Percentiles rank a stretch among this genome's conserved stretches.
phyloP scores from a whole-genome alignment of 2,797 vertebrate species.

The Urocyon cinereoargenteus region DNA sequence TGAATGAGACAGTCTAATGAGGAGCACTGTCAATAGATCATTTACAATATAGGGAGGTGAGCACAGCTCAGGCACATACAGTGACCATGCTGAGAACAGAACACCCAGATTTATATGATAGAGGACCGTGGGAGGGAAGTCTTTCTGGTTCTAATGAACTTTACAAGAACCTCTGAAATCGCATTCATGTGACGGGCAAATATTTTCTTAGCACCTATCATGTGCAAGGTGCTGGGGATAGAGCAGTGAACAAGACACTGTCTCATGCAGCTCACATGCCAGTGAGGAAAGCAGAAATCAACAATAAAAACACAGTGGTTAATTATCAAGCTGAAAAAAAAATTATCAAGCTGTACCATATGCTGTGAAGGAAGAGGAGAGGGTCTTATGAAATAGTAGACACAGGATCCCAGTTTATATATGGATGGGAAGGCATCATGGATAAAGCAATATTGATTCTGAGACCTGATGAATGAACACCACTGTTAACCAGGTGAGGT shows the following conservation, averaged over 20 bases:
- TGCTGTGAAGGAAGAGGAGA: neutral
- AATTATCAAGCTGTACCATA: neutral
- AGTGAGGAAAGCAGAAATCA: neutral
- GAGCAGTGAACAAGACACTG: neutral
- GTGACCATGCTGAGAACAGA: neutral
- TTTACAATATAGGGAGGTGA: neutral
- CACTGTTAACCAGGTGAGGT: neutral
- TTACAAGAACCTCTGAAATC: neutral
- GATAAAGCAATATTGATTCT: neutral
- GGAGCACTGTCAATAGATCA: neutral
- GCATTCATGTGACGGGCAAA: neutral
- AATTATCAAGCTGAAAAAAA: no score
- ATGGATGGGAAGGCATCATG: accelerated
- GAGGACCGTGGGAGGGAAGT: neutral
- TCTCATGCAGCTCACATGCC: accelerated
- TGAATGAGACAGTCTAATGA: neutral
- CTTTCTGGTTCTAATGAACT: neutral
- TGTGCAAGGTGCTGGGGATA: neutral
- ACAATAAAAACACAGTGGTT: neutral
- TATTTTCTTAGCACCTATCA: neutral
- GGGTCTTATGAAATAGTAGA: neutral
- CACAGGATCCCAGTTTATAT: neutral
- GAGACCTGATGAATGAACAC: neutral
- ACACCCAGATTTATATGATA: neutral
- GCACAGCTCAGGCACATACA: neutral